Evolutionary conservation across 2,113 vertebrate genomes (phyloP).

Genomic region (Anhinga anhinga): DNA sequence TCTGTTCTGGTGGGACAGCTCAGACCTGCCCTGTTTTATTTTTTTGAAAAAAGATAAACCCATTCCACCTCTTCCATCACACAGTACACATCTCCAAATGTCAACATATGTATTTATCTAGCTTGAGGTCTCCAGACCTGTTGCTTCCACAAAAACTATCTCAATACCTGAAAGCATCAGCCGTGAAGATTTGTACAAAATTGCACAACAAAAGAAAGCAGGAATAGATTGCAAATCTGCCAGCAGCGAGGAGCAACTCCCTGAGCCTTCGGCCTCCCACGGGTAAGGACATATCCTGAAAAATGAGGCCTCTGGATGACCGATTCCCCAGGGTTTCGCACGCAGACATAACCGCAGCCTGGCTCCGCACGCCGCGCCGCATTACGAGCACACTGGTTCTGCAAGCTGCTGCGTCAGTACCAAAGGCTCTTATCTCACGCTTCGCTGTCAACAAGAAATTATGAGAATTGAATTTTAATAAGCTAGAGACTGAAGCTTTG

Average conservation of each 20-base stretch:
- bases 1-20: neutral
- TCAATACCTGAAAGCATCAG: neutral
- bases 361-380: fast-evolving
- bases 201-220: neutral
- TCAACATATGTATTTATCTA: fast-evolving
- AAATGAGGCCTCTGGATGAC: neutral
- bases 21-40: neutral
- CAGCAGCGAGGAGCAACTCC: neutral
- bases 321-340: neutral
- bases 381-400: fast-evolving
- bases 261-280: neutral
- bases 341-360: neutral
- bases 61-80: neutral
- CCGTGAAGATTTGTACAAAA: neutral
- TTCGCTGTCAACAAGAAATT: neutral
- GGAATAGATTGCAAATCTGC: neutral
- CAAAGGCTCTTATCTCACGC: neutral
- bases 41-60: neutral
- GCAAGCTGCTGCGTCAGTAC: neutral
- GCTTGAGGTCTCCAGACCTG: neutral
- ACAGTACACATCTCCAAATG: neutral
- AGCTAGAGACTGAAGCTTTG: neutral
- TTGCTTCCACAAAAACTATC: neutral
- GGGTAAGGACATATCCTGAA: fast-evolving
- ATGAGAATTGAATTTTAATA: slow-evolving; percentile 29